A percentile compares a stretch with the other conserved stretches of the same genome.
phyloP scores from a whole-genome alignment of 2,113 vertebrate genomes.

The Elaphurus davidianus region DNA sequence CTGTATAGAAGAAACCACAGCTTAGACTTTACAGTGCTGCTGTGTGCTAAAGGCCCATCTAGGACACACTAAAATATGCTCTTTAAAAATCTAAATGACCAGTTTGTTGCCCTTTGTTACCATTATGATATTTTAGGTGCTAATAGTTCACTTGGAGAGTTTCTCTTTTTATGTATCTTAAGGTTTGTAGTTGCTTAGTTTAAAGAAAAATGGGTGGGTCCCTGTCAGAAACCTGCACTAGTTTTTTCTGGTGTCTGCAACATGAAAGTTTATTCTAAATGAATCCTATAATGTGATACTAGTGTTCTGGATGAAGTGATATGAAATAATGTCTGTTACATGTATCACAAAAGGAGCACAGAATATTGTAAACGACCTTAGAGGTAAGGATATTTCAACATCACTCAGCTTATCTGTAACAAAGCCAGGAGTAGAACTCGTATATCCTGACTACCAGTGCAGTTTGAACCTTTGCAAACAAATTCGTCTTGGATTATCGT shows the following conservation, averaged over 20 bases:
- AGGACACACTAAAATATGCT: neutral
- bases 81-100: constrained; percentile 11
- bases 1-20: constrained; percentile 22
- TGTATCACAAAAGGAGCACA: neutral
- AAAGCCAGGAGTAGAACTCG: neutral
- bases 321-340: neutral
- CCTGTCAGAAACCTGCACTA: neutral
- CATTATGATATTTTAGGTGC: neutral
- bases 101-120: neutral
- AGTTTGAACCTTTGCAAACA: neutral
- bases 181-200: neutral
- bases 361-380: neutral
- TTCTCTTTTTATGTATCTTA: constrained; percentile 12
- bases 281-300: neutral
- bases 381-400: neutral
- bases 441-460: neutral
- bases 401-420: neutral
- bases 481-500: neutral
- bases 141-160: neutral
- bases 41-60: neutral
- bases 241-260: neutral
- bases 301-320: neutral
- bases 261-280: neutral
- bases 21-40: neutral
- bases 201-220: neutral